phyloP scores from a whole-genome alignment of 2,113 vertebrate genomes.

The Sakesphorus luctuosus region DNA sequence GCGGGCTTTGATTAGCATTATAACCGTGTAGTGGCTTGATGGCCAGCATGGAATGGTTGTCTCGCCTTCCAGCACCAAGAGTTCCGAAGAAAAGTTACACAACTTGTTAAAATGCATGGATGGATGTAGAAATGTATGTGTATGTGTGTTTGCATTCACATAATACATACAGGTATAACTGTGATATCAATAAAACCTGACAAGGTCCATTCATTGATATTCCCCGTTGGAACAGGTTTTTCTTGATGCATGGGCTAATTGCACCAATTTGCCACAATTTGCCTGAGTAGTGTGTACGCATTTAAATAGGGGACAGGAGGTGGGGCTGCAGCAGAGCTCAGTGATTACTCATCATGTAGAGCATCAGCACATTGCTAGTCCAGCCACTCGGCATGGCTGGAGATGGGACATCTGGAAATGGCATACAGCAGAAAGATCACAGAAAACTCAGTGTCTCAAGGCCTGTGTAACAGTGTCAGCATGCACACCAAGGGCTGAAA shows the following conservation, averaged over 20 bases:
- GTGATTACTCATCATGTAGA: neutral
- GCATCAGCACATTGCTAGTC: neutral
- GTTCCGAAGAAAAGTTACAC: neutral
- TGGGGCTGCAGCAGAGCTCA: neutral
- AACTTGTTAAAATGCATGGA: neutral
- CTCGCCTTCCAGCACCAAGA: constrained; percentile 21
- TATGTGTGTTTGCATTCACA: neutral
- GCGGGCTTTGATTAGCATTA: constrained; percentile 59
- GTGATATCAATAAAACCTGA: neutral
- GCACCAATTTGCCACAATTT: constrained; percentile 38
- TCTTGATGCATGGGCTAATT: neutral
- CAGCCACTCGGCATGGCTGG: neutral
- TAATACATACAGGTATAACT: neutral
- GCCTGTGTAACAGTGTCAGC: neutral
- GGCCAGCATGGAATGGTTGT: constrained; percentile 16
- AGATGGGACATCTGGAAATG: neutral
- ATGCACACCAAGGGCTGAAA: neutral
- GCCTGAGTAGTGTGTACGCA: neutral
- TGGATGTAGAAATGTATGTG: neutral
- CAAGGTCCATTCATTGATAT: neutral
- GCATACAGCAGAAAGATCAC: neutral
- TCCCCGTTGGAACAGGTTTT: neutral
- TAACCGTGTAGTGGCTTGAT: constrained; percentile 37
- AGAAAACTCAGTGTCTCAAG: neutral
- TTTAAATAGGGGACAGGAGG: neutral